Conservation (phyloP, 2,888 invertebrate genomes). For the Ptilodon capucinus region DNA sequence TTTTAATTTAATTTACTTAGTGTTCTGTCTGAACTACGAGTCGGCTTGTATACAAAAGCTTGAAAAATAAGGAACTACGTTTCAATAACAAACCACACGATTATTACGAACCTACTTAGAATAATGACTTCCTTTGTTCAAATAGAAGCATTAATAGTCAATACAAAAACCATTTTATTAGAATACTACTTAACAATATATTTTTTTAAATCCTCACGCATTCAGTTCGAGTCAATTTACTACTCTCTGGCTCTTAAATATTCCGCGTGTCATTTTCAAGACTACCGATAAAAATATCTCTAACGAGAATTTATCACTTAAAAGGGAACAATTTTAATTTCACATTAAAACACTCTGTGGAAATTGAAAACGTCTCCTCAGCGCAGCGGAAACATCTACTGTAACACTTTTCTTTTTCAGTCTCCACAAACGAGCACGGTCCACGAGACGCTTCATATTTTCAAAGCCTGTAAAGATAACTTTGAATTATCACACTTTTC, state of each 20-base stretch:
- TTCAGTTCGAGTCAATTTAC: background rate
- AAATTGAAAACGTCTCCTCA: conserved; percentile 10
- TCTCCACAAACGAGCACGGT: conserved; percentile 23
- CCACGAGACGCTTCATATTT: conserved; percentile 30
- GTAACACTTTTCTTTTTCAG: conserved; percentile 35
- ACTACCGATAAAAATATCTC: background rate
- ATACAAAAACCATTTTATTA: background rate
- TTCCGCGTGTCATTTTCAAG: background rate
- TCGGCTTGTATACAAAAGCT: conserved; percentile 5
- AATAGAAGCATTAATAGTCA: background rate
- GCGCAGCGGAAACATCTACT: conserved; percentile 5
- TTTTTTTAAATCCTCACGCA: background rate
- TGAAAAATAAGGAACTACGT: no score
- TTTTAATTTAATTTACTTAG: conserved; percentile 20
- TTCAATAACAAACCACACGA: conserved; percentile 6
- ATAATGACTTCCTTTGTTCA: conserved; percentile 8
- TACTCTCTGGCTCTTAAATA: background rate
- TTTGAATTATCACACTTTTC: conserved; percentile 57
- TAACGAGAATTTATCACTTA: background rate
- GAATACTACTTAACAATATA: background rate
- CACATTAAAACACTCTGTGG: conserved; percentile 9
- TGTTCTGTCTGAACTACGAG: conserved; percentile 13
- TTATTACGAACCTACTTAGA: conserved; percentile 11
- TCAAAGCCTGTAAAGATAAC: conserved; percentile 38
- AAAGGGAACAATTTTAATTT: conserved; percentile 11